Percentiles rank a stretch among this genome's conserved stretches.
Conservation (phyloP, 2,888 invertebrate species). For the Danaus chrysippus region DNA sequence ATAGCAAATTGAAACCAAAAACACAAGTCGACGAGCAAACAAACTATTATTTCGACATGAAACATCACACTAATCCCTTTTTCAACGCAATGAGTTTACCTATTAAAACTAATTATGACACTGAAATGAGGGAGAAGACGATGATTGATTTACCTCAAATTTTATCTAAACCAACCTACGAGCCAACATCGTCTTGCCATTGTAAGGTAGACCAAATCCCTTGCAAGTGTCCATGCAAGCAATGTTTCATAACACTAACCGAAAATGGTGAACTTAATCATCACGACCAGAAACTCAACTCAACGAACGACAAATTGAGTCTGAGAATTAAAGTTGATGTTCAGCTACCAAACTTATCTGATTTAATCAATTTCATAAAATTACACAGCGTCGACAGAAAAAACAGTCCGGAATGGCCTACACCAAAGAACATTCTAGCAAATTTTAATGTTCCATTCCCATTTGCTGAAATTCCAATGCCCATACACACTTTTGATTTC, state of each 20-base stretch:
- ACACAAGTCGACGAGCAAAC: constrained; percentile 38
- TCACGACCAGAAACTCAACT: constrained; percentile 24
- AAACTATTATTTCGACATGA: constrained; percentile 20
- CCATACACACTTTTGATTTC: constrained; percentile 50
- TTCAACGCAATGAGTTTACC: constrained; percentile 52
- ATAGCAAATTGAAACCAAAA: constrained; percentile 45
- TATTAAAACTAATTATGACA: constrained; percentile 36
- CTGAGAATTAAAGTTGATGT: constrained; percentile 64
- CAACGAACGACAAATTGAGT: constrained; percentile 50
- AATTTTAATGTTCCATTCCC: constrained; percentile 52
- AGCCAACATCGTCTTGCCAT: constrained; percentile 47
- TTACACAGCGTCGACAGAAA: constrained; percentile 36
- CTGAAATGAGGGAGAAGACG: constrained; percentile 32
- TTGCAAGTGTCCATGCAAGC: constrained; percentile 59
- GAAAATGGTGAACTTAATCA: constrained; percentile 2
- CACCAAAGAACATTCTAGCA: constrained; percentile 46
- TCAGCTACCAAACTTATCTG: constrained; percentile 55
- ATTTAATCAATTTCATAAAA: constrained; percentile 38
- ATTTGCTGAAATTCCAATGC: constrained; percentile 55
- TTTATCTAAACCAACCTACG: constrained; percentile 34
- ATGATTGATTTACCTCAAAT: constrained; percentile 8
- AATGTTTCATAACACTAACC: constrained; percentile 45
- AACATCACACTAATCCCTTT: constrained; percentile 18
- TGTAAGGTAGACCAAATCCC: constrained; percentile 53
- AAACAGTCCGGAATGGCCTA: constrained; percentile 37